Evolutionary conservation across 2,113 vertebrate genomes (phyloP).

Genomic region (Xiphophorus hellerii): DNA sequence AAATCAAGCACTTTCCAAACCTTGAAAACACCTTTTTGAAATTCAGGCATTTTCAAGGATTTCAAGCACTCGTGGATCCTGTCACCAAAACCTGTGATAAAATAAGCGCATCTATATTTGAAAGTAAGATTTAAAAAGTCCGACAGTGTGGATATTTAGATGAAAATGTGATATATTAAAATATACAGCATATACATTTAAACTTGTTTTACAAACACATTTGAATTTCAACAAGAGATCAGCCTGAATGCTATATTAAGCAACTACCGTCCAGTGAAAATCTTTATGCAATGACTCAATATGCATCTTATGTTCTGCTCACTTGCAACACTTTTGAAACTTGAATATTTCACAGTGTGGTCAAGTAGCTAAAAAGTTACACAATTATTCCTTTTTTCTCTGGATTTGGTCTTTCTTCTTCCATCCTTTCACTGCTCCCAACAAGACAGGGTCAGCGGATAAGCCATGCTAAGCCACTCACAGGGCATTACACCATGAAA

Average conservation of each 20-base stretch:
- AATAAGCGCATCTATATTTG: neutral
- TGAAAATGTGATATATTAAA: neutral
- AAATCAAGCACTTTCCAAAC: too few species aligned
- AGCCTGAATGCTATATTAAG: too few species aligned
- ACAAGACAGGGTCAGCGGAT: slow-evolving; percentile 49
- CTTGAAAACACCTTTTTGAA: too few species aligned
- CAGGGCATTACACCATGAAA: slow-evolving; percentile 58
- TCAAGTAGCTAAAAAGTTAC: too few species aligned
- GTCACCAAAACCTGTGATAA: neutral
- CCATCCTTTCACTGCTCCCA: slow-evolving; percentile 18
- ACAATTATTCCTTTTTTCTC: neutral
- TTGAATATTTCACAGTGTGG: too few species aligned
- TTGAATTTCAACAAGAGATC: too few species aligned
- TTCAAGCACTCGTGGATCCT: too few species aligned
- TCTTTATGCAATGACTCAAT: too few species aligned
- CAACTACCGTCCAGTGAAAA: too few species aligned
- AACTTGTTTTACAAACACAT: too few species aligned
- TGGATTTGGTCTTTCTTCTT: neutral
- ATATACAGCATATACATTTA: too few species aligned
- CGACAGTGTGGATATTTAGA: neutral
- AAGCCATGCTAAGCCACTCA: slow-evolving; percentile 58
- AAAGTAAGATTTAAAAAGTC: neutral
- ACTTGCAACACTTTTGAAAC: neutral
- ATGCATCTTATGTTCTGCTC: neutral
- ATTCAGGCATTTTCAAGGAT: too few species aligned